Base-by-base conservation (phyloP, 2,888 invertebrate genomes). In the Trachelus iudaicus region DNA sequence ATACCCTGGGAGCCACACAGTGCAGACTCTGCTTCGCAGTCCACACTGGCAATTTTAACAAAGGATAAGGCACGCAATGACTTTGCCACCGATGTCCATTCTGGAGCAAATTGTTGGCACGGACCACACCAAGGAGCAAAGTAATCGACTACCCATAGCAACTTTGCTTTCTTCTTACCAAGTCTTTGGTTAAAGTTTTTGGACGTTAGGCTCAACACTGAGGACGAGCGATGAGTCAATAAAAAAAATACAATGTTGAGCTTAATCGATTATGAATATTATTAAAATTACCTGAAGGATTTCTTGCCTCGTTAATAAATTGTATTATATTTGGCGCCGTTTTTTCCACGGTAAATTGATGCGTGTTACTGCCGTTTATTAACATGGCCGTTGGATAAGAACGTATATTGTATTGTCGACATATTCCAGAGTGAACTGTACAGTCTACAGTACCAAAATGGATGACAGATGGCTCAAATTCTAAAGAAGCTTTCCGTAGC, bases 121-220 rank as follows among this genome's bases (percentile, higher is more conserved):
- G 95, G 95, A 3, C 94, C 94, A 91, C 96, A 96, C 95, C 95
- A 96, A 0, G 95, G 94, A 15, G 95, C 95, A 89, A 93, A 96
- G 90, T 94, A 96, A 91, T 95, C 95, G 3, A 96, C 94, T 34
- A 95, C 88, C 95, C 95, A 96, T 6, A 95, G 89, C 79, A 94
- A 93, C 74, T 93, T 92, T 12, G 88, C 86, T 1, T 92, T 91
- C 85, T 95, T 94, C 35, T 92, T 90, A 23, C 91, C 90, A 40
- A 96, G 92, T 79, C 90, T 89, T 33, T 91, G 84, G 71, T 93
- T 89, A 87, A 95, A 96, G 73, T 92, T 92, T 34, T 92, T 90
- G 15, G 92, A 91, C 75, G 93, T 93, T 77, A 96, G 91, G 69
- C 90, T 90, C 37, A 94, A 89, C 1, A 96, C 95, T 90, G 92